Evolutionary conservation across 2,888 invertebrate species (phyloP), one percentile per base, ranked within the genome.

Genomic region (Sphaerophoria rueppellii): DNA sequence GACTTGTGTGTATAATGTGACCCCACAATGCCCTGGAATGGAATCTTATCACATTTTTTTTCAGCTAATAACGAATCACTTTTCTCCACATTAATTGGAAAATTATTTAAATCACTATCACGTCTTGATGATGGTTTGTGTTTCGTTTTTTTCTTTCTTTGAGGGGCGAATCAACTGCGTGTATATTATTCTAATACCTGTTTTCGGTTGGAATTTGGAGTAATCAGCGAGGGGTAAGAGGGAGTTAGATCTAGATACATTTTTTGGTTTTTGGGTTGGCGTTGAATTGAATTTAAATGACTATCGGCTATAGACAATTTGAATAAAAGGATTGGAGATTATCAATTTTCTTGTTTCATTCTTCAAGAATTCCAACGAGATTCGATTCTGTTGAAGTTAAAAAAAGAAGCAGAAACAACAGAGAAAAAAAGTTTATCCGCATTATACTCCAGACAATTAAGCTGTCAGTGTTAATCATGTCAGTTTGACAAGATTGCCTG

Each of bases 391-490:
- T 76, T 9, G 9, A 67, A 16, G 37, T 4, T n/a, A 12, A 14
- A 6, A 4, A 16, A 11, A 6, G 6, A 24, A 24, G 24, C 24
- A 24, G 24, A 24, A 24, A 24, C 24, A 24, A 60, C 75, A 78
- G 77, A 77, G n/a, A n/a, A n/a, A 73, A 81, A 75, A 54, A 57
- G 63, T 72, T 77, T 63, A 37, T 40, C 35, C 24, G 7, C 50
- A 52, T 14, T 7, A n/a, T 37, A 52, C 52, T 69, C 74, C 50
- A 76, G 76, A 73, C 81, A 77, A 85, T 77, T 70, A 73, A 85
- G 72, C 83, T 87, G 87, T 87, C 87, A 87, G 77, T 87, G 80
- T 75, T 87, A 74, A 85, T 87, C 74, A 87, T 85, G 85, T 85
- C 87, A 87, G 16, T 81, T 85, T 82, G 85, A 81, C 81, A 76